phyloP scores from a whole-genome alignment of 92 coral and sea anemone genomes.

The Palythoa grandis region DNA sequence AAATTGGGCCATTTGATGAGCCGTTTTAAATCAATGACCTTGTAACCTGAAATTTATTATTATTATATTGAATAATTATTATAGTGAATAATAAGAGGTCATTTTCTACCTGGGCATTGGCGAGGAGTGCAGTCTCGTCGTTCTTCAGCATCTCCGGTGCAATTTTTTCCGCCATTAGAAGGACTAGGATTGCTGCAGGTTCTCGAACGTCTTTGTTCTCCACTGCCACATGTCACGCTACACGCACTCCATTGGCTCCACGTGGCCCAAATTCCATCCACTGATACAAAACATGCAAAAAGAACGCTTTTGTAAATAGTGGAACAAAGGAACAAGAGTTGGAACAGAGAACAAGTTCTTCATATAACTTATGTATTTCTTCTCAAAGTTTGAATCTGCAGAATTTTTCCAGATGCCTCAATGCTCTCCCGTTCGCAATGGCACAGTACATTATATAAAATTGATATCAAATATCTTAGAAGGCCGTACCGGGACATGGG shows the following conservation, averaged over 20 bases:
- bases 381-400: no score
- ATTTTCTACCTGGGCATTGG: no score
- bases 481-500: background rate
- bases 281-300: background rate
- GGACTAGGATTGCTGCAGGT: background rate
- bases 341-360: no score
- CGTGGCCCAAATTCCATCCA: background rate
- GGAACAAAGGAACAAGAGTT: no score
- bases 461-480: no score
- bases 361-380: no score
- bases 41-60: background rate
- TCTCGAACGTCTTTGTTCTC: background rate
- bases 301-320: background rate
- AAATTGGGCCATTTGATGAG: no score
- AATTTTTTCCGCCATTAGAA: background rate
- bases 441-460: background rate
- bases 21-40: background rate
- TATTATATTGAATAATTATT: no score
- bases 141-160: background rate
- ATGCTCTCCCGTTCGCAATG: background rate
- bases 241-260: background rate
- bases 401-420: background rate
- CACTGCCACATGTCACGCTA: background rate
- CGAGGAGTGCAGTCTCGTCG: background rate
- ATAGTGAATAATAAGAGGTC: no score